Base-by-base conservation (phyloP, 2,113 vertebrate genomes). In the Donacobius atricapilla region DNA sequence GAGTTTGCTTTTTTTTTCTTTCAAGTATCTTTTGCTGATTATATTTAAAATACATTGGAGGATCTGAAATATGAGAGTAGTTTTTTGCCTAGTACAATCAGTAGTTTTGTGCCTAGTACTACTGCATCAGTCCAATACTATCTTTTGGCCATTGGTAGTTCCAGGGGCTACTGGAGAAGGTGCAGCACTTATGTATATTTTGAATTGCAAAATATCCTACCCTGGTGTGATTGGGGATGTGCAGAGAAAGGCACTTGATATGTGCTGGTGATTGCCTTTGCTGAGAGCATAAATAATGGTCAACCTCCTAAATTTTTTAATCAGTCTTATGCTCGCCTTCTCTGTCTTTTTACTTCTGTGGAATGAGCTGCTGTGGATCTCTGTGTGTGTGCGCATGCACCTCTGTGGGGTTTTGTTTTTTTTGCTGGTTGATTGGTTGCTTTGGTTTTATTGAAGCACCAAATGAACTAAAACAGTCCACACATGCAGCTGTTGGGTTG, bases 1-100 rank as follows among this genome's bases (percentile, higher is more conserved):
- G 90, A 98, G 98, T 97, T 47, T 37, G 16, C 13, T 50, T 50
- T 90, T 48, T 20, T 50, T 28, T 72, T 40, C 28, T 86, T 83
- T 66, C 6, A n/a, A 51, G 2, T 82, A 6, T 71, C 21, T 76
- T 83, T 61, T 57, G 18, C 11, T 92, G 31, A 6, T 75, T 93
- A 35, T 6, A 5, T 85, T 95, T 83, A 79, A 79, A 87, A 63
- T 61, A 20, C 3, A 40, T 81, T 28, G 28, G 35, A 71, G n/a
- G 31, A 51, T n/a, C 31, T 90, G 72, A 88, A 75, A 60, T 64
- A 60, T 9, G 14, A 8, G 39, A 22, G 17, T 35, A 31, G 8
- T 3, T 77, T 75, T 64, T 64, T 68, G 23, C 18, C 22, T 44
- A 5, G 6, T 33, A 17, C 9, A n/a, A n/a, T n/a, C n/a, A n/a